Conservation (phyloP, 2,888 invertebrate genomes). For the Drosophila putrida region DNA sequence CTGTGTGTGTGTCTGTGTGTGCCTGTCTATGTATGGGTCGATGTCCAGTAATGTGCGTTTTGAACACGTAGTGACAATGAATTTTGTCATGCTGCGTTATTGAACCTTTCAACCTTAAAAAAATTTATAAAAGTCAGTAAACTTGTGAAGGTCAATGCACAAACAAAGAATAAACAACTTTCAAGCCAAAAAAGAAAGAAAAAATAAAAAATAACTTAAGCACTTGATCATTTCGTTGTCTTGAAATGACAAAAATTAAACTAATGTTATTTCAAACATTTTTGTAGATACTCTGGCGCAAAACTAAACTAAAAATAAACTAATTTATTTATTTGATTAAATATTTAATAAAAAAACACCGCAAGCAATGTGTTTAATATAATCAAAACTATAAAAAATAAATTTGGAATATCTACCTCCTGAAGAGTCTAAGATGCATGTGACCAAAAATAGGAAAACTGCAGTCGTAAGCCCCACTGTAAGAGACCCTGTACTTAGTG, state of each 20-base stretch:
- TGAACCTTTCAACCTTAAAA: slow-evolving; percentile 66
- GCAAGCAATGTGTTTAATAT: no score
- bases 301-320: no score
- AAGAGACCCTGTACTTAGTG: no score
- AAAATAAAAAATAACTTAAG: neutral
- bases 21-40: slow-evolving; percentile 15
- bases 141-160: slow-evolving; percentile 59
- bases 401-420: no score
- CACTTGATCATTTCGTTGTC: neutral
- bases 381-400: no score
- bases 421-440: no score
- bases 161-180: slow-evolving; percentile 18
- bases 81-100: slow-evolving; percentile 66
- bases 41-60: slow-evolving; percentile 53
- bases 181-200: neutral
- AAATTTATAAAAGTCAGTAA: slow-evolving; percentile 63
- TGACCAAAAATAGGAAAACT: no score
- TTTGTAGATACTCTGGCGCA: neutral
- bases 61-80: slow-evolving; percentile 68
- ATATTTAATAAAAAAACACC: no score
- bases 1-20: slow-evolving; percentile 18
- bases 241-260: neutral
- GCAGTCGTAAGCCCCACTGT: no score
- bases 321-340: no score
- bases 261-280: neutral